A percentile compares a stretch with the other conserved stretches of the same genome.
Evolutionary conservation across 2,113 vertebrate genomes (phyloP).

Genomic region (Cyphomyrus discorhynchus): DNA sequence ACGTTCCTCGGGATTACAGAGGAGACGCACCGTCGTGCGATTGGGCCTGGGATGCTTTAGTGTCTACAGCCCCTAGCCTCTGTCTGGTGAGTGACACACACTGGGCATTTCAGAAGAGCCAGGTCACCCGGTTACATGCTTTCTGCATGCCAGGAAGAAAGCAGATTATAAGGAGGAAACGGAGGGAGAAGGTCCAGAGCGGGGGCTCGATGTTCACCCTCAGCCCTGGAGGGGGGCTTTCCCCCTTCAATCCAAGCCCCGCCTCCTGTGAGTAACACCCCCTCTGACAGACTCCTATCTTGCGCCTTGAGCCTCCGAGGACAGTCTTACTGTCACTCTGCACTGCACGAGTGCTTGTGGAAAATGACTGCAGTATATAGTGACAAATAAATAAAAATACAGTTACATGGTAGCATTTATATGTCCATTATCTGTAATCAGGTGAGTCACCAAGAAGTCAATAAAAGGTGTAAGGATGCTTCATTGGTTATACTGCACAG

Average conservation of each 20-base stretch:
- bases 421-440: neutral
- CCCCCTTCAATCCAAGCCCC: neutral
- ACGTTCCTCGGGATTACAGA: constrained; percentile 38
- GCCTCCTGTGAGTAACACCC: neutral
- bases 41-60: neutral
- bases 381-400: neutral
- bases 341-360: neutral
- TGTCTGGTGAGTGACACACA: neutral
- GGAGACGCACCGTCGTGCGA: constrained; percentile 30
- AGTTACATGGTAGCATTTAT: neutral
- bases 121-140: neutral
- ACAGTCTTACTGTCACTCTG: neutral
- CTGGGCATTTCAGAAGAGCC: neutral
- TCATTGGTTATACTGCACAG: neutral
- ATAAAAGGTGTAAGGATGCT: neutral
- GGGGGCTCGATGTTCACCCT: neutral
- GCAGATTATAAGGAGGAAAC: neutral
- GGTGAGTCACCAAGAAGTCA: neutral
- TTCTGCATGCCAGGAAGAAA: neutral
- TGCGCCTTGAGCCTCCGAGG: neutral
- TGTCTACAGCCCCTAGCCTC: neutral
- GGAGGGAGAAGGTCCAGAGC: neutral
- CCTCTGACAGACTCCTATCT: neutral
- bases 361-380: neutral
- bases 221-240: neutral